Base-by-base conservation (phyloP, 2,888 invertebrate species). In the Cantharis nigra region DNA sequence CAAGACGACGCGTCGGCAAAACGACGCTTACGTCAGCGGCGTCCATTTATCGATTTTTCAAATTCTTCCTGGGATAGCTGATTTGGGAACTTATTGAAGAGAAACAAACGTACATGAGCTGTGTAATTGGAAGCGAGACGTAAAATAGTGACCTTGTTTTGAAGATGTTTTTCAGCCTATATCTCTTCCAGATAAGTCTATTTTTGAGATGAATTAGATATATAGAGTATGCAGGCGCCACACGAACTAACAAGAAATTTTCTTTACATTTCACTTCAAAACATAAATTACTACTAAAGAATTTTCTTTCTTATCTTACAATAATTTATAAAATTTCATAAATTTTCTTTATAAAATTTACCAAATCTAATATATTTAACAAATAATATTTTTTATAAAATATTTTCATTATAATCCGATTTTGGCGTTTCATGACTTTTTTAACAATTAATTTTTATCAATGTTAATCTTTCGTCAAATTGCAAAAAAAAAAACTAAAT, bases 31-130 rank as follows among this genome's bases (percentile, higher is more conserved):
- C 88, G 88, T 88, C 88, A 88, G 83, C 85, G 86, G 86, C 87
- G 88, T 87, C 88, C 87, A 86, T 85, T 87, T 89, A 89, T 89
- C 88, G 89, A 89, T 89, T 87, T 84, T 83, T 82, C 81, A 78
- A 83, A 82, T 83, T 83, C 84, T 83, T 83, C 84, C 84, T 83
- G 84, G 85, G 83, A 82, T 81, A 83, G 70, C 85, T 82, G 74
- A 74, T 74, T 79, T 71, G 82, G 81, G 82, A 83, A 84, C 83
- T 80, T 75, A 81, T 81, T 70, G 77, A 79, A 77, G 79, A 72
- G 80, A 77, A 72, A 74, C 65, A 69, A 73, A 72, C 64, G 71
- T 69, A 79, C 74, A 64, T 70, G 33, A 49, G 67, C 33, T 71
- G 78, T 63, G 62, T 74, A 76, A 72, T 75, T 67, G 70, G 75